Conservation (phyloP, 1,140 invertebrate genomes). For the Augochlora pura region DNA sequence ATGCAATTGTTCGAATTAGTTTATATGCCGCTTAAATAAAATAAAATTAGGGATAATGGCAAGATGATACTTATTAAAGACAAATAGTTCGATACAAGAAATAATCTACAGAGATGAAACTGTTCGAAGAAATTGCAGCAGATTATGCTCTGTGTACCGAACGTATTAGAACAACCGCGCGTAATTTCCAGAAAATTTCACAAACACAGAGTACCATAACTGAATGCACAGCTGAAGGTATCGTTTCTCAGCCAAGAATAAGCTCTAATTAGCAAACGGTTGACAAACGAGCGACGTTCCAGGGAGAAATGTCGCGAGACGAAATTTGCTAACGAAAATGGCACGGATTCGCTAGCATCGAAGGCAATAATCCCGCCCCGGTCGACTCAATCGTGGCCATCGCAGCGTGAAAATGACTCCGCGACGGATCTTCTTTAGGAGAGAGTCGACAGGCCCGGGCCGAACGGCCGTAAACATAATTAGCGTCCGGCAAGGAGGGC, state of each 20-base stretch:
- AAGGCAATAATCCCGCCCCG: not conserved
- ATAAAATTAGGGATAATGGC: too few species aligned
- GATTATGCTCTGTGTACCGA: too few species aligned
- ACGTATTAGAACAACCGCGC: too few species aligned
- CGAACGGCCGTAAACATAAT: conserved; percentile 70
- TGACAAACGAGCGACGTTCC: not conserved
- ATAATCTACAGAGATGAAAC: too few species aligned
- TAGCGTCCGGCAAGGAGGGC: conserved; percentile 66
- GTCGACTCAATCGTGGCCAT: not conserved
- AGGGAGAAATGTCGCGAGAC: not conserved
- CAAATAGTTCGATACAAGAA: too few species aligned
- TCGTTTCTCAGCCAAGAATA: not conserved
- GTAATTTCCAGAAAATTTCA: too few species aligned
- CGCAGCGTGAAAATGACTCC: not conserved
- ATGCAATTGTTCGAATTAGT: too few species aligned
- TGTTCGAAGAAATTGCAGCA: too few species aligned
- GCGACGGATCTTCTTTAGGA: conserved; percentile 43
- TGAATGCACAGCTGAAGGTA: too few species aligned
- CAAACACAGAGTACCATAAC: too few species aligned
- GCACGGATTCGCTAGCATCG: not conserved
- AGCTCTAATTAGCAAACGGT: not conserved
- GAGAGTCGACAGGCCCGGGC: conserved; percentile 48
- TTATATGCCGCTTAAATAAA: too few species aligned
- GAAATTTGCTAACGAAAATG: not conserved
- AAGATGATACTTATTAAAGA: too few species aligned